A percentile compares a stretch with the other conserved stretches of the same genome.
Conservation (phyloP, 1,140 invertebrate genomes). For the Eciton burchellii region DNA sequence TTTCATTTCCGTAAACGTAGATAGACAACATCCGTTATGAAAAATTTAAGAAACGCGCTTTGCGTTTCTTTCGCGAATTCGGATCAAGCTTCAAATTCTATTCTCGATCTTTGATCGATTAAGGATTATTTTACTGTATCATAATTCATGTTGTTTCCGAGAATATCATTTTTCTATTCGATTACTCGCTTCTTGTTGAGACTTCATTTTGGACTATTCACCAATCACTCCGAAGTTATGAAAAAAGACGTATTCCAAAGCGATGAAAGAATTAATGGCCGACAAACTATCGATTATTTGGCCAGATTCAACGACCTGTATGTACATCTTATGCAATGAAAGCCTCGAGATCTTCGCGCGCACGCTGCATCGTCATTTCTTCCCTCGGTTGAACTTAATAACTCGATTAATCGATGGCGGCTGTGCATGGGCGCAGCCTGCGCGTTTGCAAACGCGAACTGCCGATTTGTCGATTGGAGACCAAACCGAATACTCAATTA, state of each 20-base stretch:
- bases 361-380: conserved; percentile 50
- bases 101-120: too few species aligned
- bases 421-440: conserved; percentile 31
- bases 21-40: too few species aligned
- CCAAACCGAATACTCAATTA: conserved; percentile 61
- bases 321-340: not conserved
- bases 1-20: too few species aligned
- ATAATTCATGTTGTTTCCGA: too few species aligned
- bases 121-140: too few species aligned
- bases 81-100: too few species aligned
- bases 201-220: too few species aligned
- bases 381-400: conserved; percentile 46
- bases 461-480: conserved; percentile 56
- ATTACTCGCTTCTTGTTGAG: too few species aligned
- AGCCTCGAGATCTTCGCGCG: not conserved
- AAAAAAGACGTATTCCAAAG: not conserved
- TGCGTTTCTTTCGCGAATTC: too few species aligned
- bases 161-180: too few species aligned
- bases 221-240: too few species aligned
- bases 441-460: conserved; percentile 56
- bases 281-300: not conserved
- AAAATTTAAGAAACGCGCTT: too few species aligned
- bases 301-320: not conserved
- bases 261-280: not conserved
- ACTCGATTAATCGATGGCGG: conserved; percentile 54